These are phyloP conservation scores for Pelecanus crispus DNA, from an alignment of 2,113 vertebrate genomes.

Conservation along the genomic window DNA sequence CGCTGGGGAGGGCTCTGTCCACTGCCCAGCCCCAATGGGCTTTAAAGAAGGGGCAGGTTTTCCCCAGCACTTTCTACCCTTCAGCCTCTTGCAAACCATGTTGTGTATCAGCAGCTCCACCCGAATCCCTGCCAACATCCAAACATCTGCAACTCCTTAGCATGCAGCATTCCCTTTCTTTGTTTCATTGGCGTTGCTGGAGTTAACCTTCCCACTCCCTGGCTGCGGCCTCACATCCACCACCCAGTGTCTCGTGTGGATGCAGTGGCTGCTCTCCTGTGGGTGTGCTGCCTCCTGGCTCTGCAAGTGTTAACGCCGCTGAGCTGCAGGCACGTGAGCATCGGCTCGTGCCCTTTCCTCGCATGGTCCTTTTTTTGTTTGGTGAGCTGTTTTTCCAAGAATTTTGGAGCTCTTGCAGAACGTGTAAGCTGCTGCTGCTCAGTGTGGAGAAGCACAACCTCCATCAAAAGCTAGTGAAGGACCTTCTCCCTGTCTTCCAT, in stretches of 20 bases:
- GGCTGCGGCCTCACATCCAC: neutral
- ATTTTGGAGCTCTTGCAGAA: neutral
- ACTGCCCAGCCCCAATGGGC: neutral
- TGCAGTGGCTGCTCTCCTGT: rapidly evolving
- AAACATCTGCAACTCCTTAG: constrained; percentile 54
- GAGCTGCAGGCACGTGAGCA: rapidly evolving
- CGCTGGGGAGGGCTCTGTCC: neutral
- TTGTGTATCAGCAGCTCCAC: constrained; percentile 4
- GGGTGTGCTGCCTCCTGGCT: neutral
- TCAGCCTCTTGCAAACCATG: neutral
- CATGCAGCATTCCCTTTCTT: neutral
- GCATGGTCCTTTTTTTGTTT: neutral
- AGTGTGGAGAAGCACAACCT: neutral
- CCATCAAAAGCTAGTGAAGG: neutral
- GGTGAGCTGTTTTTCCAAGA: neutral
- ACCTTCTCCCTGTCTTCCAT: neutral
- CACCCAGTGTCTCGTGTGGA: rapidly evolving
- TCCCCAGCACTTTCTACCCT: neutral
- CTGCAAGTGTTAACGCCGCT: rapidly evolving
- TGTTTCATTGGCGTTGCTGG: neutral
- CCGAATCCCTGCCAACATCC: neutral
- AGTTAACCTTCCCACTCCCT: neutral
- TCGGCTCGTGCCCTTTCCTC: neutral
- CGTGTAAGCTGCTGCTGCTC: neutral
- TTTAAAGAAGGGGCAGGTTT: neutral